These are phyloP conservation scores for Malthinus seriepunctatus DNA, from an alignment of 2,888 invertebrate genomes.

Conservation along the genomic window DNA sequence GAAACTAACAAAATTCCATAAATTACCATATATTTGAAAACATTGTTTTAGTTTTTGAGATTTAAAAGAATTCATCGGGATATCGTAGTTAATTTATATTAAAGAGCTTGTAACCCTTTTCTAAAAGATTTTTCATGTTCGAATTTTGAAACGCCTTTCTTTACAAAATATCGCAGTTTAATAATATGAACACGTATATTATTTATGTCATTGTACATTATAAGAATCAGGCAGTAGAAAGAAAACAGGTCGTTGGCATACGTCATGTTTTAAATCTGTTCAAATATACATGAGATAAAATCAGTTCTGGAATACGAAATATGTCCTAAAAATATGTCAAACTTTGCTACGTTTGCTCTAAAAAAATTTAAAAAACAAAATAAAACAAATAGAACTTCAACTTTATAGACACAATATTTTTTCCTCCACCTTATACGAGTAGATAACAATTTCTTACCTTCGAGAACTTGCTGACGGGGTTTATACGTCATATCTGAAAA, in stretches of 20 bases:
- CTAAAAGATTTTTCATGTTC: too few species aligned
- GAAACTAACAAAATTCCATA: too few species aligned
- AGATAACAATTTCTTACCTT: constrained; percentile 45
- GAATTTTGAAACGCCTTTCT: too few species aligned
- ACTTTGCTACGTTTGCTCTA: not conserved
- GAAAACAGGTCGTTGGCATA: constrained; percentile 27
- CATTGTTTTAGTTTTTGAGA: too few species aligned
- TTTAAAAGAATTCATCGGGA: too few species aligned
- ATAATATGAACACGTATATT: constrained; percentile 28
- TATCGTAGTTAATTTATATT: too few species aligned
- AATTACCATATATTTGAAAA: too few species aligned
- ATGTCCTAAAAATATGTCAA: constrained; percentile 25
- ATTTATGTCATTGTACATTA: constrained; percentile 28
- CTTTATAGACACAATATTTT: not conserved
- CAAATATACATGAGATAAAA: constrained; percentile 29
- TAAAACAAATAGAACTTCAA: constrained; percentile 4
- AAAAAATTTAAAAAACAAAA: constrained; percentile 13
- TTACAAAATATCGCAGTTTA: not conserved
- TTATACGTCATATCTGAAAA: constrained; percentile 52
- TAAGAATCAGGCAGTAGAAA: constrained; percentile 13
- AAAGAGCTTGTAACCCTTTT: too few species aligned
- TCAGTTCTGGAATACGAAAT: constrained; percentile 30
- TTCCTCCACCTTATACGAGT: not conserved
- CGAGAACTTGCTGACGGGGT: constrained; percentile 47
- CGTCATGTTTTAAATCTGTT: constrained; percentile 29